Evolutionary conservation across 2,797 vertebrate species (phyloP), one percentile per base, ranked within the genome.

Genomic region (Glyptemys insculpta): DNA sequence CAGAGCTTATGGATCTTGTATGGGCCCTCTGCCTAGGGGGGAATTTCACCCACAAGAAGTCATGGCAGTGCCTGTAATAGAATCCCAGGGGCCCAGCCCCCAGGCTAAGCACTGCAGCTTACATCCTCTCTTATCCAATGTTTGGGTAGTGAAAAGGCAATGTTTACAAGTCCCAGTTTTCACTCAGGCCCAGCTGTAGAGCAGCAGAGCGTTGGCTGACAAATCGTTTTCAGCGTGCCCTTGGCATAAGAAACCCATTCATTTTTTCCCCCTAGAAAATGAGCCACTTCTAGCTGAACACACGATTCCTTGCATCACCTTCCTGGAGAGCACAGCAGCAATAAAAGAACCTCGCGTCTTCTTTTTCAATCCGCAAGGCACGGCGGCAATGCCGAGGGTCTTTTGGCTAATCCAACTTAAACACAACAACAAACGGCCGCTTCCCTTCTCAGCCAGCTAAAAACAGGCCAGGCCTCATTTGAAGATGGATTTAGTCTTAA

Each of bases 401-500:
- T 21, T 79, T n/a, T 12, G 6, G 31, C 49, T 53, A 34, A n/a
- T 12, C 8, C 18, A n/a, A 18, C 4, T 6, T 29, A 10, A 52
- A 79, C 12, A n/a, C 44, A 52, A 12, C 78, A 52, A 53, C 5
- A 21, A 11, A 2, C 0, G 0, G 1, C 6, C 9, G 41, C 80
- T 59, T 47, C 18, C 50, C 85, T 92, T 47, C 34, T 18, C 53
- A 74, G 41, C 37, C 25, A 47, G 72, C 10, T 27, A 27, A 15
- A 83, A 41, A 11, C 0, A 0, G 5, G 9, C 53, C 2, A 0
- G 41, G 7, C n/a, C 37, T 44, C 21, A 1, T 29, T 37, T 11
- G 56, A 49, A 47, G 59, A 81, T 29, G 14, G 68, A 8, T 74
- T 83, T 89, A 57, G 50, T 47, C 1, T 72, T 50, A 9, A 6